Evolutionary conservation across 2,797 vertebrate genomes (phyloP).

Genomic region (Glyptemys insculpta): DNA sequence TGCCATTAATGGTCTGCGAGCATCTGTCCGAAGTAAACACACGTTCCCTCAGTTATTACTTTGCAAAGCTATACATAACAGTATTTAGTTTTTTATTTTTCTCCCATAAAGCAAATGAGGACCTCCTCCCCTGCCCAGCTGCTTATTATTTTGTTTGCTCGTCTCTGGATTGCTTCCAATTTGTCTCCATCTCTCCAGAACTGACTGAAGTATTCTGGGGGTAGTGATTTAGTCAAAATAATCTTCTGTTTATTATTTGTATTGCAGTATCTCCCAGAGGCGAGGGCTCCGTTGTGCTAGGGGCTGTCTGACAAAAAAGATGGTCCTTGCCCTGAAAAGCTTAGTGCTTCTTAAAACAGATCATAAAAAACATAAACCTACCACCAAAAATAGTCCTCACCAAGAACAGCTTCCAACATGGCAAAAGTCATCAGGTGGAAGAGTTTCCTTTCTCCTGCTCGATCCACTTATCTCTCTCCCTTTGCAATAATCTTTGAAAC

Average conservation of each 20-base stretch:
- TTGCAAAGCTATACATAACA: not conserved
- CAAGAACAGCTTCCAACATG: not conserved
- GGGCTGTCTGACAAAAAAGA: not conserved
- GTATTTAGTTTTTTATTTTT: not conserved
- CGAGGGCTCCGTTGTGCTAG: not conserved
- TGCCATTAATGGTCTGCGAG: slow-evolving; percentile 59
- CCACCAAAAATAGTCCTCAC: not conserved
- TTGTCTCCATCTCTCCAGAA: slow-evolving; percentile 1
- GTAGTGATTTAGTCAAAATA: not conserved
- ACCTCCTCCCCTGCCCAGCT: not conserved
- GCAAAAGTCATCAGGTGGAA: fast-evolving
- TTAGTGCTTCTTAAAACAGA: not conserved
- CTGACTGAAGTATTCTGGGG: not conserved
- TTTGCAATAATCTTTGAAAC: not conserved
- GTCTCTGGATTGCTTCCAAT: not conserved
- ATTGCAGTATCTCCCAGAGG: not conserved
- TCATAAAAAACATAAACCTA: not conserved
- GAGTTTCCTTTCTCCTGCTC: not conserved
- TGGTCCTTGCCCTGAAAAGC: not conserved
- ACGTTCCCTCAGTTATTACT: slow-evolving; percentile 21
- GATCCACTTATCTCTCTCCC: not conserved
- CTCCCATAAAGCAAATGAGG: not conserved
- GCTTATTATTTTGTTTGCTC: slow-evolving; percentile 40
- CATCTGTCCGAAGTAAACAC: slow-evolving; percentile 42
- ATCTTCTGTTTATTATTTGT: not conserved